Evolutionary conservation across 2,113 vertebrate species (phyloP).

Genomic region (Nerophis ophidion): DNA sequence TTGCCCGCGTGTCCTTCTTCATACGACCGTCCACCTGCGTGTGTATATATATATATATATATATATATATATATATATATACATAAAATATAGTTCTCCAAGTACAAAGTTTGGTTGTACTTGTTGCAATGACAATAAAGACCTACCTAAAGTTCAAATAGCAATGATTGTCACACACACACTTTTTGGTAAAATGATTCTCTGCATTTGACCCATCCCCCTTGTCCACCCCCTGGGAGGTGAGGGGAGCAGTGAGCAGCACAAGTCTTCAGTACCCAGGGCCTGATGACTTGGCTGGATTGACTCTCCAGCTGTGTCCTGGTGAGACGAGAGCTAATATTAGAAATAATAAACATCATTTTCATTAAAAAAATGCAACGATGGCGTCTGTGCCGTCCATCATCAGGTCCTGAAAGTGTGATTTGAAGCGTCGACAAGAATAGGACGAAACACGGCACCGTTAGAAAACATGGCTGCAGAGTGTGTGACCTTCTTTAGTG

Average conservation of each 20-base stretch:
- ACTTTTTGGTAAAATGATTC: too few relatives aligned
- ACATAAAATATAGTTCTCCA: neutral
- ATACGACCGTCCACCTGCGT: conserved; percentile 87
- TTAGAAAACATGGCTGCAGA: conserved; percentile 41
- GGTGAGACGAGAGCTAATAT: too few relatives aligned
- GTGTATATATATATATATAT: neutral
- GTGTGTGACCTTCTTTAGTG: conserved; percentile 26
- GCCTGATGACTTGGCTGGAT: too few relatives aligned
- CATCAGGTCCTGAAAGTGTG: neutral
- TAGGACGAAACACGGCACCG: conserved; percentile 49
- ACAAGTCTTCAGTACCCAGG: too few relatives aligned
- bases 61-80: neutral
- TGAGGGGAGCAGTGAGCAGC: too few relatives aligned
- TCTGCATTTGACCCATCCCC: too few relatives aligned
- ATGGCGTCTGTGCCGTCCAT: neutral
- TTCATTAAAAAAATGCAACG: neutral
- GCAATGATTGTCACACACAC: too few relatives aligned
- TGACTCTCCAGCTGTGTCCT: too few relatives aligned
- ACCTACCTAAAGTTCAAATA: too few relatives aligned
- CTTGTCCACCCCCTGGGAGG: too few relatives aligned
- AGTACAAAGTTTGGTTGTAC: too few relatives aligned
- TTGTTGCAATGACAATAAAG: too few relatives aligned
- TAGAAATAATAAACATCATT: neutral
- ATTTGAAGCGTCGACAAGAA: neutral
- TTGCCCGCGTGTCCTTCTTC: conserved; percentile 87